Evolutionary conservation across 2,113 vertebrate genomes (phyloP), one percentile per base, ranked within the genome.

Genomic region (Hippoglossus stenolepis): DNA sequence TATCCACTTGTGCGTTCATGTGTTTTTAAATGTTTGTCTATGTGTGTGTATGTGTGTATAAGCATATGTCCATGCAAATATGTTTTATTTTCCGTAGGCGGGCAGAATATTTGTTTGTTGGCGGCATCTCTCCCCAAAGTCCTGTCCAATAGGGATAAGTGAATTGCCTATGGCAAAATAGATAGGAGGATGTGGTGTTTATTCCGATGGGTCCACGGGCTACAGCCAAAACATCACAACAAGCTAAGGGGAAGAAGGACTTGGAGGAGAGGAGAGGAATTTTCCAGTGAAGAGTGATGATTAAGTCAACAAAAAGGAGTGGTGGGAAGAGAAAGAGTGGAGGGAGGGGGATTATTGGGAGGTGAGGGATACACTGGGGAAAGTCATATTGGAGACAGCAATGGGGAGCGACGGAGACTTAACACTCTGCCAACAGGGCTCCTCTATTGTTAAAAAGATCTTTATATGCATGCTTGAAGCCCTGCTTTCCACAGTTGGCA

Each of bases 141-240:
- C 77, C 73, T 80, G 86, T 90, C 84, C 89, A 71, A 82, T 85
- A 85, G 84, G 89, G 85, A 92, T 90, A 80, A 90, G 78, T 67
- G 79, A 85, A 77, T 65, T 63, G 88, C 91, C 77, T 54, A 60
- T 85, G 77, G 91, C 85, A 68, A 87, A 38, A 77, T 17, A 79
- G 85, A 89, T 77, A 65, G 69, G 77, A 56, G 73, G 70, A 80
- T 86, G 83, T 58, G 80, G 56, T 78, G 83, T 86, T 91, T 84
- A 80, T 84, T 84, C 76, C 66, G 14, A 77, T n/a, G 10, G 65
- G 72, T 80, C 74, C 77, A 84, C 21, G 1, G 80, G 81, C 75
- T 83, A 60, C 71, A 85, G 68, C 51, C 79, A 12, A 21, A 67
- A 81, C 79, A 82, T 87, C 78, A 74, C 62, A 76, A 63, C 5